Base-by-base conservation (phyloP, 2,888 invertebrate species). In the Eilema sororculum region DNA sequence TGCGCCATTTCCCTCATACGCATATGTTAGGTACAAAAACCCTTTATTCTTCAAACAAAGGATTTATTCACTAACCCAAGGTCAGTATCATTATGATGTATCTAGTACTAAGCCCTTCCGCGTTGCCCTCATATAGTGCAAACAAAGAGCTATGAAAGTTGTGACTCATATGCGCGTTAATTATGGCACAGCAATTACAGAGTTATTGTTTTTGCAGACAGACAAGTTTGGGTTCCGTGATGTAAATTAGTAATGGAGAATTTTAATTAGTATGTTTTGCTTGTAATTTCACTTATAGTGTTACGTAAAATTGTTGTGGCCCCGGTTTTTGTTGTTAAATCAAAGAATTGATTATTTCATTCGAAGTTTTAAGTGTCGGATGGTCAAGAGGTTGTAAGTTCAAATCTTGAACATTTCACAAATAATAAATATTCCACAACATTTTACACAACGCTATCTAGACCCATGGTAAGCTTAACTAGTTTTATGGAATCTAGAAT, bases 91-190 rank as follows among this genome's bases (percentile, higher is more conserved):
- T 78, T 72, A 68, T 72, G 68, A 73, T 60, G 41, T 72, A 73
- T 77, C 79, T 79, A 83, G 75, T 22, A 64, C 80, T 77, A 73
- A 75, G 71, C 73, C 81, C 81, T 81, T 78, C 78, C 79, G 73
- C 57, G 60, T 73, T 33, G 67, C 73, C 77, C 75, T 80, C 73
- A 75, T 69, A 60, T 60, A 56, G 37, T 57, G 22, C 61, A 57
- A 77, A 83, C 83, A 83, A 83, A 84, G 83, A 74, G 68, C 76
- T 78, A 79, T 84, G 80, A 78, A 83, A 83, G 81, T 81, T 69
- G 46, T 83, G 83, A 83, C 75, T 83, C 83, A 83, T 65, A 67
- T 69, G 30, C 64, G 69, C 64, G 69, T 74, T 81, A 76, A 83
- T 82, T 82, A 76, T 77, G 74, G 68, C 77, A 76, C 78, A 66